Percentiles rank a stretch among this genome's conserved stretches.
These are phyloP conservation scores for Clupea harengus DNA, from an alignment of 2,113 vertebrate species.

Conservation along the genomic window DNA sequence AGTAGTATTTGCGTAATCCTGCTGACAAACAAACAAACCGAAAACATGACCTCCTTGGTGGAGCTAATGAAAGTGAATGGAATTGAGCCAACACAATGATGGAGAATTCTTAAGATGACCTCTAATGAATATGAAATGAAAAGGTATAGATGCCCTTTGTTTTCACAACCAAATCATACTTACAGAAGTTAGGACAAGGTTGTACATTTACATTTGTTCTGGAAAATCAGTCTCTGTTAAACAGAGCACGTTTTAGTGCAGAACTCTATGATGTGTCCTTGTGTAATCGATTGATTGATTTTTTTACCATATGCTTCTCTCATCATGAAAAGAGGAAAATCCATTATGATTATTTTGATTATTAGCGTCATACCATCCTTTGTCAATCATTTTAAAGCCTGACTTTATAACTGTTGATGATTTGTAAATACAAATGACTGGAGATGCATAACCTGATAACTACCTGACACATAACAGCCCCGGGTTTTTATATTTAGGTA, in stretches of 20 bases:
- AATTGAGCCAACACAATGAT: background rate
- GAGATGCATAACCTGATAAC: no score
- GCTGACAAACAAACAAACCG: background rate
- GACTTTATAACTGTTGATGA: no score
- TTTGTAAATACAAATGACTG: no score
- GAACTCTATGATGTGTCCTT: background rate
- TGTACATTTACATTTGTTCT: background rate
- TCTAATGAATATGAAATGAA: background rate
- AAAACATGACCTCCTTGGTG: conserved; percentile 25
- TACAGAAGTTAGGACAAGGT: background rate
- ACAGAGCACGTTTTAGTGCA: background rate
- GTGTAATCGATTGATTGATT: background rate
- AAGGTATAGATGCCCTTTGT: background rate
- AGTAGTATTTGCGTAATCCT: conserved; percentile 18
- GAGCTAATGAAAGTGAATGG: background rate
- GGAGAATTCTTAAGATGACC: background rate
- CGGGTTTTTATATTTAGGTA: background rate
- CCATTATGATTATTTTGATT: background rate
- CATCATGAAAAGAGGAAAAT: background rate
- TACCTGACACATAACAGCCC: no score
- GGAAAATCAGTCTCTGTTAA: no score
- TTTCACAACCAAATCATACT: background rate
- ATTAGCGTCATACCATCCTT: no score
- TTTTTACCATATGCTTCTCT: background rate
- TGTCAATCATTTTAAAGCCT: no score